Conservation (phyloP, 2,888 invertebrate genomes). For the Caenorhabditis sp. region DNA sequence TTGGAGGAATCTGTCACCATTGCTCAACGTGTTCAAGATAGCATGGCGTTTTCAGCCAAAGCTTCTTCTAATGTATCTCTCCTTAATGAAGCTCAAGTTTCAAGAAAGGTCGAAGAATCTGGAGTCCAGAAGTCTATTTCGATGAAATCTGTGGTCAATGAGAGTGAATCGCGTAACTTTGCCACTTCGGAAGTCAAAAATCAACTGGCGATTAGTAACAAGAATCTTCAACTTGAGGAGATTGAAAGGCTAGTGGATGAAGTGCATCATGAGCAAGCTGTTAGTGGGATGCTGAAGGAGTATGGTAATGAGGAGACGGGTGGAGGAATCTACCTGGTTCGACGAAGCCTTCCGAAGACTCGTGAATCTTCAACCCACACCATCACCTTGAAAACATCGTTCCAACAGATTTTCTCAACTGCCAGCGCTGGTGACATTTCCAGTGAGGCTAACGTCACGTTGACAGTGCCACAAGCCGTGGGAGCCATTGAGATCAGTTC, state of each 20-base stretch:
- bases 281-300: conserved; percentile 37
- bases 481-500: conserved; percentile 19
- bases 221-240: conserved; percentile 44
- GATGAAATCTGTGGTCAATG: conserved; percentile 13
- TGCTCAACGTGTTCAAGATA: conserved; percentile 49
- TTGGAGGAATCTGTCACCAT: conserved; percentile 55
- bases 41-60: conserved; percentile 38
- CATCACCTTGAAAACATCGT: conserved; percentile 46
- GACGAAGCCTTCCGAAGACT: conserved; percentile 42
- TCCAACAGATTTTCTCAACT: conserved; percentile 47
- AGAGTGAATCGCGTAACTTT: conserved; percentile 28
- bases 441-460: conserved; percentile 43
- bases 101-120: conserved; percentile 5
- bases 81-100: conserved; percentile 18
- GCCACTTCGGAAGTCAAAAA: conserved; percentile 24
- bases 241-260: conserved; percentile 52
- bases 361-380: conserved; percentile 51
- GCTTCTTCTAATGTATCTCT: conserved; percentile 30
- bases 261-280: conserved; percentile 43
- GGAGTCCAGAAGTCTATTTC: conserved; percentile 34
- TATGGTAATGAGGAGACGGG: conserved; percentile 37
- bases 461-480: conserved; percentile 32
- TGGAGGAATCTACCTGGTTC: conserved; percentile 48
- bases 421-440: conserved; percentile 43
- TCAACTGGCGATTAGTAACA: conserved; percentile 29